A percentile compares a stretch with the other conserved stretches of the same genome.
Conservation (phyloP, 2,888 invertebrate genomes). For the Uropetala carovei region DNA sequence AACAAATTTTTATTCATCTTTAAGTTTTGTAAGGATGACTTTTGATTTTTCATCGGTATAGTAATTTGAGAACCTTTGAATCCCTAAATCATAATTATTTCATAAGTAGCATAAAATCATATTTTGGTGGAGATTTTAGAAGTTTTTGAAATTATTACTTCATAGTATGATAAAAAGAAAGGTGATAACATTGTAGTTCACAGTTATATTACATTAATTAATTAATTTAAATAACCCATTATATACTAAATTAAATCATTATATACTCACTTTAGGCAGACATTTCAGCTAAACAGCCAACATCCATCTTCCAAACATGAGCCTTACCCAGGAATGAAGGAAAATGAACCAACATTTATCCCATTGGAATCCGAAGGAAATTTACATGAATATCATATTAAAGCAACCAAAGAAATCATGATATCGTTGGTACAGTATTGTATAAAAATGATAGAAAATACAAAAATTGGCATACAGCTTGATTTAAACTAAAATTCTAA, state of each 20-base stretch:
- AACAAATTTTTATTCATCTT: background rate
- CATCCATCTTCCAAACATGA: background rate
- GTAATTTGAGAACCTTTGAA: too few species aligned
- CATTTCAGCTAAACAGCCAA: background rate
- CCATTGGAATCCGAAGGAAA: background rate
- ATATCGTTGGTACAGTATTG: background rate
- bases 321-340: background rate
- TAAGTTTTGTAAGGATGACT: too few species aligned
- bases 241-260: too few species aligned
- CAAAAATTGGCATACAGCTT: background rate
- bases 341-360: background rate
- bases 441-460: background rate
- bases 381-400: background rate
- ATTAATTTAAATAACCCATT: too few species aligned
- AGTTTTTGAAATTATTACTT: too few species aligned
- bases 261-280: conserved; percentile 26
- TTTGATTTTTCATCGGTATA: too few species aligned
- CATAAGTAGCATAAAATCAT: too few species aligned
- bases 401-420: background rate
- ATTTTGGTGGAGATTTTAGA: too few species aligned
- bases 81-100: too few species aligned
- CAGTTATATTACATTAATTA: too few species aligned
- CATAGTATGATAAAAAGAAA: too few species aligned
- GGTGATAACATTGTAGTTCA: too few species aligned
- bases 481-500: background rate